These are phyloP conservation scores for Drosophila rhopaloa DNA, from an alignment of 1,140 invertebrate species.

Conservation along the genomic window DNA sequence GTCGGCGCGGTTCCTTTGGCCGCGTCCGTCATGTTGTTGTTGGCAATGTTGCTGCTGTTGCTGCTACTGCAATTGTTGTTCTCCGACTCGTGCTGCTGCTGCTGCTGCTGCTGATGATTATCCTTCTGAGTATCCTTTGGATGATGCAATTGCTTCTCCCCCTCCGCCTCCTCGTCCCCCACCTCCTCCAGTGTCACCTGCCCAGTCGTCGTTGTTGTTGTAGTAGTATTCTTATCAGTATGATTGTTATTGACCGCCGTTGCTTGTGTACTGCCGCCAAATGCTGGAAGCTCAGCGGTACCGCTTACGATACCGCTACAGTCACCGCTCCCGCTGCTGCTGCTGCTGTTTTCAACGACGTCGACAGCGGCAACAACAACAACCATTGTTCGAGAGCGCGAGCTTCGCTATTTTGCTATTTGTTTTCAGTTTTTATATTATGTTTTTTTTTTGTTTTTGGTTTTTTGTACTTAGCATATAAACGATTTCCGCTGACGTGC, in stretches of 20 bases:
- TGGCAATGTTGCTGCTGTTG: slow-evolving; percentile 9
- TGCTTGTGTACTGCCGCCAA: slow-evolving; percentile 36
- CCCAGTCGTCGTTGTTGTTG: slow-evolving; percentile 15
- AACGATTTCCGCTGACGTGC: slow-evolving; percentile 75
- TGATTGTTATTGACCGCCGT: slow-evolving; percentile 56
- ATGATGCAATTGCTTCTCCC: slow-evolving; percentile 2
- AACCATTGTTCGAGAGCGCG: slow-evolving; percentile 69
- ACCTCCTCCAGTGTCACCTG: slow-evolving; percentile 3
- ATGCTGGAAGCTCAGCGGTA: not conserved
- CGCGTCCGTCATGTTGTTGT: slow-evolving; percentile 64
- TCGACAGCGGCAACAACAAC: slow-evolving; percentile 59
- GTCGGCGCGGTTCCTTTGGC: slow-evolving; percentile 13
- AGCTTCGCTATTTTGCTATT: slow-evolving; percentile 44
- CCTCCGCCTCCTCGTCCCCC: not conserved
- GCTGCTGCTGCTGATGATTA: slow-evolving; percentile 6
- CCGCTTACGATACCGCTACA: slow-evolving; percentile 7
- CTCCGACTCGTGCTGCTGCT: not conserved
- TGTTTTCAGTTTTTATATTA: slow-evolving; percentile 15
- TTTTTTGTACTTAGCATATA: slow-evolving; percentile 53
- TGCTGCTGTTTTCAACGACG: slow-evolving; percentile 49
- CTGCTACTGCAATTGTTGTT: slow-evolving; percentile 10
- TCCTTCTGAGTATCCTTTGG: slow-evolving; percentile 16
- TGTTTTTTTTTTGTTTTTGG: not conserved
- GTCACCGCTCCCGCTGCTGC: slow-evolving; percentile 27
- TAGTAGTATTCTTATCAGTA: slow-evolving; percentile 38